Conservation (phyloP, 2,888 invertebrate species). For the Junonia oenone region DNA sequence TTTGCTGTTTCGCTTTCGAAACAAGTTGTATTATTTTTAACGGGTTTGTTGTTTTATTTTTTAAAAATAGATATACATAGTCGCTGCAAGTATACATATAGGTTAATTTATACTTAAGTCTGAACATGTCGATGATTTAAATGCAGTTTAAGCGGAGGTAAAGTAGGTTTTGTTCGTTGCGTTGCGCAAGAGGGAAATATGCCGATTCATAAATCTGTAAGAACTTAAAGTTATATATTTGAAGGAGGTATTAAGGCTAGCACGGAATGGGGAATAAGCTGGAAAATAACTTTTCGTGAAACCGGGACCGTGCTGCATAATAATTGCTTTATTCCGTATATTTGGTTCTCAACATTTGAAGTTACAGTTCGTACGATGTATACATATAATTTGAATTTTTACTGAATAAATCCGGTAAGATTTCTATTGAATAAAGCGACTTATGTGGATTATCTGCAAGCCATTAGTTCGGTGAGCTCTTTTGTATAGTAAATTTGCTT, state of each 20-base stretch:
- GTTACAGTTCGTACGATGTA: constrained; percentile 2
- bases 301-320: constrained; percentile 30
- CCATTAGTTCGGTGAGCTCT: constrained; percentile 60
- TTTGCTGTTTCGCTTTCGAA: background rate
- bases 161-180: constrained; percentile 6
- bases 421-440: constrained; percentile 51
- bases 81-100: too few species aligned
- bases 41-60: background rate
- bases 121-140: too few species aligned
- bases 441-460: constrained; percentile 62
- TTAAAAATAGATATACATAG: too few species aligned
- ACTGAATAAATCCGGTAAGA: background rate
- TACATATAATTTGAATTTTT: background rate
- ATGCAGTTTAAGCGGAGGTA: constrained; percentile 5
- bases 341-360: constrained; percentile 53
- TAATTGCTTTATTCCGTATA: constrained; percentile 32
- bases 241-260: constrained; percentile 26
- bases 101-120: too few species aligned
- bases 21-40: background rate
- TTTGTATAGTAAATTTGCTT: constrained; percentile 45
- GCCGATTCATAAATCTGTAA: constrained; percentile 20
- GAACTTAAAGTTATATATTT: constrained; percentile 22
- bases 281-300: constrained; percentile 28
- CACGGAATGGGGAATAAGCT: constrained; percentile 28
- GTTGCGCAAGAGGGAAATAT: constrained; percentile 13